Evolutionary conservation across 2,888 invertebrate genomes (phyloP), one percentile per base, ranked within the genome.

Genomic region (Ditula angustiorana): DNA sequence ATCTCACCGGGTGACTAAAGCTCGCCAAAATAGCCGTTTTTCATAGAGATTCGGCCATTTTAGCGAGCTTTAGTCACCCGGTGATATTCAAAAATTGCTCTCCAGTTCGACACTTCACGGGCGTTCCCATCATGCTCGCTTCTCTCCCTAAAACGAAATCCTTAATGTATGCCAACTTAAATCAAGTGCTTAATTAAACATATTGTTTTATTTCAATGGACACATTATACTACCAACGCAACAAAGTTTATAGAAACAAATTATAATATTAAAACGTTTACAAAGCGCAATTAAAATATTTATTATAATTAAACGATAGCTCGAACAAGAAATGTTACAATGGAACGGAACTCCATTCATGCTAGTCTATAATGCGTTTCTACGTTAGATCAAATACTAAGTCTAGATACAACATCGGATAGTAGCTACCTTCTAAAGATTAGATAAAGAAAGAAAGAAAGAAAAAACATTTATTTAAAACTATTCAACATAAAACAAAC

Each of bases 271-370:
- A 16, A 59, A 37, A 26, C 50, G 50, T 28, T 50, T 13, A 8
- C 10, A 13, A 37, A 24, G 7, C 8, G 21, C 52, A 52, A 56
- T 56, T 56, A 62, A 49, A 62, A 56, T 56, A 62, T 62, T 61
- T 55, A 55, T 33, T 47, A 44, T 56, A 49, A 62, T 57, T 30
- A 57, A 57, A 50, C 30, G 19, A 13, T 24, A 13, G 44, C 44
- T 26, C 23, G 35, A 28, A 30, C 50, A 23, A 53, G 33, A 33
- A 33, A 30, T 61, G 21, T 21, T 33, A 59, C 58, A 64, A 64
- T 64, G 37, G 35, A 58, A 46, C 58, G 64, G 58, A 64, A 64
- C 58, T 59, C 64, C 53, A 59, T 64, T 64, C 64, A 64, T 28
- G 46, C 11, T 13, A 41, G 28, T 13, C 57, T 11, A 44, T 52